Evolutionary conservation across 2,888 invertebrate genomes (phyloP).

Genomic region (Sarcophaga rosellei): DNA sequence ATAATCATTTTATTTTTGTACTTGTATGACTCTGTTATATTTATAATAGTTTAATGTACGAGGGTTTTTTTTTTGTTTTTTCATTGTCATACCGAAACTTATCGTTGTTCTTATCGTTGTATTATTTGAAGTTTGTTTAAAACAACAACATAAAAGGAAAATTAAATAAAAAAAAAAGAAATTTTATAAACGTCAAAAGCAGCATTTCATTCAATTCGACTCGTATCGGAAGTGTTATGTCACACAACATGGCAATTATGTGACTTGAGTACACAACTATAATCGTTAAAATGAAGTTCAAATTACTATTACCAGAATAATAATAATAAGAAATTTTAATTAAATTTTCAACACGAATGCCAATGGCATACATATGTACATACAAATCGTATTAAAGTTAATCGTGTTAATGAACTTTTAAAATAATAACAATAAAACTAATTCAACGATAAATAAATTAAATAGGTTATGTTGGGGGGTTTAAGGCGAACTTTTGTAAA

Average conservation of each 20-base stretch:
- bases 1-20: no score
- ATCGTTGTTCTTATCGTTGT: no score
- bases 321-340: conserved; percentile 8
- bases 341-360: neutral
- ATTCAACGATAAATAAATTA: neutral
- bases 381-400: neutral
- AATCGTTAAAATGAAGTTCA: conserved; percentile 12
- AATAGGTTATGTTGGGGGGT: neutral
- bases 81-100: no score
- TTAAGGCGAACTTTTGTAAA: no score
- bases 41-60: no score
- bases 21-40: no score
- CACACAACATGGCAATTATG: conserved; percentile 55
- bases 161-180: neutral
- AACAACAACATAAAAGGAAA: no score
- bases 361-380: neutral
- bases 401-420: conserved; percentile 18
- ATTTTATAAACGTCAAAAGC: neutral
- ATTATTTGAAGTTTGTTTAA: no score
- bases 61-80: no score
- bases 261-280: conserved; percentile 41
- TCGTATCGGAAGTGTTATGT: conserved; percentile 59
- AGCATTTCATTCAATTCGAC: neutral
- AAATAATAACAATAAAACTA: neutral
- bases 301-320: neutral